phyloP scores from a whole-genome alignment of 2,113 vertebrate species.

The Pelecanus crispus region DNA sequence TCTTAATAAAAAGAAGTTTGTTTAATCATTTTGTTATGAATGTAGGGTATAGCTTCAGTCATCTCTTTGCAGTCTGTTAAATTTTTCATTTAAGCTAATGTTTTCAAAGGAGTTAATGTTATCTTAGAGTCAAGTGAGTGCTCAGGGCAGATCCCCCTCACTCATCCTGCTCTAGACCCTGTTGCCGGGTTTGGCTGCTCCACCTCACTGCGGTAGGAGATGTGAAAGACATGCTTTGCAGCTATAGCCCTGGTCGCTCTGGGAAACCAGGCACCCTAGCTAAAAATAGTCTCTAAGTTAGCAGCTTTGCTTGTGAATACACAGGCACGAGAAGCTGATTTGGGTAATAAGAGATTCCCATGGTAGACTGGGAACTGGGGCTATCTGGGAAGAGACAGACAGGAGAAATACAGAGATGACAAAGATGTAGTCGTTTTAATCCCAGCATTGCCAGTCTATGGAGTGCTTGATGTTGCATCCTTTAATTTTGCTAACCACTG shows the following conservation, averaged over 20 bases:
- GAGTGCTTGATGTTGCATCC: neutral
- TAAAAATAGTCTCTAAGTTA: neutral
- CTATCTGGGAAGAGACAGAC: neutral
- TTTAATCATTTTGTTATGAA: neutral
- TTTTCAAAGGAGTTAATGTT: neutral
- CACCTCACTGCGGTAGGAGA: neutral
- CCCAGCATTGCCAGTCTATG: neutral
- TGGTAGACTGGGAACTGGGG: neutral
- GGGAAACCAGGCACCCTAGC: neutral
- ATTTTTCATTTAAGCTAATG: neutral
- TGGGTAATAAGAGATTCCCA: neutral
- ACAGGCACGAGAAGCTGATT: neutral
- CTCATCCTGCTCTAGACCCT: neutral
- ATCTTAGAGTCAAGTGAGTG: neutral
- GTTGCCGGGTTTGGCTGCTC: neutral
- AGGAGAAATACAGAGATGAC: neutral
- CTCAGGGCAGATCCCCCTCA: neutral
- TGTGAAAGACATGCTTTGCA: neutral
- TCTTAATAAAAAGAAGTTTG: neutral
- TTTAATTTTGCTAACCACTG: neutral
- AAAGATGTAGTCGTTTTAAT: neutral
- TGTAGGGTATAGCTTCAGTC: neutral
- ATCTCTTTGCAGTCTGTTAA: neutral
- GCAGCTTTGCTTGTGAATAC: neutral
- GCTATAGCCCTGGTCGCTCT: neutral